Evolutionary conservation across 2,888 invertebrate species (phyloP), one percentile per base, ranked within the genome.

Genomic region (Thera britannica): DNA sequence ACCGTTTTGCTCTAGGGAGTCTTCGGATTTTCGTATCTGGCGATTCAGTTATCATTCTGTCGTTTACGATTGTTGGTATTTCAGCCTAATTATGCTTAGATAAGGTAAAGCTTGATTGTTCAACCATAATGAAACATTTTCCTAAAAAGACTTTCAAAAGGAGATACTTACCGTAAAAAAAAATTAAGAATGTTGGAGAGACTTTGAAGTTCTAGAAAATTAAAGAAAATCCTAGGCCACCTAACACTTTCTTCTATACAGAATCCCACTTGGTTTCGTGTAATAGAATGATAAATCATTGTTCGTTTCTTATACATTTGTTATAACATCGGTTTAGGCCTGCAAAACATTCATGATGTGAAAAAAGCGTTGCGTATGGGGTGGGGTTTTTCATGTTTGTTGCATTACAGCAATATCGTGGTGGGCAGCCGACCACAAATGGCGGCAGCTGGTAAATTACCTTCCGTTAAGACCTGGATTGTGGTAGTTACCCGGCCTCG

Each of bases 381-480:
- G 54, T 61, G 68, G 72, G 74, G 72, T 76, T 79, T 78, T 77
- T 76, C 76, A 78, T 81, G 72, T 77, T 67, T 68, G 75, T 67
- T 71, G 65, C 72, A 77, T 75, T 76, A 78, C 76, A 74, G 73
- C 74, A 73, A 74, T 78, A 78, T 74, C 73, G 68, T 65, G 72
- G 77, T 66, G 69, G 71, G 77, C 74, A 74, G 68, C 73, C 74
- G 73, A 74, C 82, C 83, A 79, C 83, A 84, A 82, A 84, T 81
- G 82, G 79, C 71, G 76, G 78, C 83, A 82, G 80, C 82, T 84
- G 85, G 79, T 85, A 84, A 89, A 90, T 90, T 88, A 84, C 86
- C 86, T 86, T 87, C 81, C 81, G 87, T 83, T 88, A 87, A 87
- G 87, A 89, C 89, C 88, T 87, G 89, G 86, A 88, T 88, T 85